phyloP scores from a whole-genome alignment of 2,113 vertebrate genomes.

The Mohoua ochrocephala region DNA sequence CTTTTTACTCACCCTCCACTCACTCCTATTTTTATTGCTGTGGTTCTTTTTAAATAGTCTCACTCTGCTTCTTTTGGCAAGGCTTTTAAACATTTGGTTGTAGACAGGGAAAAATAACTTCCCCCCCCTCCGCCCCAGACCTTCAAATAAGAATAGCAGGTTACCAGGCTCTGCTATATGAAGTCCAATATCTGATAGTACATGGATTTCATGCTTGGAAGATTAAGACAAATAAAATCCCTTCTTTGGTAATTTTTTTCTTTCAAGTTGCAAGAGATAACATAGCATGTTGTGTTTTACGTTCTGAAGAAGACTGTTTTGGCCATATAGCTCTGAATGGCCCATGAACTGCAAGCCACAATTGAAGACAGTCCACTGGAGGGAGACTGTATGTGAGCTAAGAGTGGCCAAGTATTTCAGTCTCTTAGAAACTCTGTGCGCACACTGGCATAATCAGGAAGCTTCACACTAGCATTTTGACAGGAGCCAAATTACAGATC shows the following conservation, averaged over 20 bases:
- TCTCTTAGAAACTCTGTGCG: neutral
- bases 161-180: neutral
- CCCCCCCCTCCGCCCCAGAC: neutral
- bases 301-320: neutral
- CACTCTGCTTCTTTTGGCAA: slow-evolving; percentile 21
- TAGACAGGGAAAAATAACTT: neutral
- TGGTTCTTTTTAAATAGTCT: slow-evolving; percentile 11
- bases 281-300: neutral
- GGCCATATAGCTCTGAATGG: neutral
- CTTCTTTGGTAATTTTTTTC: neutral
- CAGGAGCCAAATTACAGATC: neutral
- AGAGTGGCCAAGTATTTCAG: neutral
- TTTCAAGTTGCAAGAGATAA: neutral
- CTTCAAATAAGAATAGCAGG: neutral
- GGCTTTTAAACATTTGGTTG: slow-evolving; percentile 9
- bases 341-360: neutral
- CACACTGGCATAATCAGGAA: neutral
- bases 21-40: neutral
- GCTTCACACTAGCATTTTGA: neutral
- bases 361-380: neutral
- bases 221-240: neutral
- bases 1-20: neutral
- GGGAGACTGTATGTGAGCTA: neutral
- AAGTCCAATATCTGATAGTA: neutral
- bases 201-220: neutral